Conservation (phyloP, 1,140 invertebrate species). For the Hypsibius dujardini region DNA sequence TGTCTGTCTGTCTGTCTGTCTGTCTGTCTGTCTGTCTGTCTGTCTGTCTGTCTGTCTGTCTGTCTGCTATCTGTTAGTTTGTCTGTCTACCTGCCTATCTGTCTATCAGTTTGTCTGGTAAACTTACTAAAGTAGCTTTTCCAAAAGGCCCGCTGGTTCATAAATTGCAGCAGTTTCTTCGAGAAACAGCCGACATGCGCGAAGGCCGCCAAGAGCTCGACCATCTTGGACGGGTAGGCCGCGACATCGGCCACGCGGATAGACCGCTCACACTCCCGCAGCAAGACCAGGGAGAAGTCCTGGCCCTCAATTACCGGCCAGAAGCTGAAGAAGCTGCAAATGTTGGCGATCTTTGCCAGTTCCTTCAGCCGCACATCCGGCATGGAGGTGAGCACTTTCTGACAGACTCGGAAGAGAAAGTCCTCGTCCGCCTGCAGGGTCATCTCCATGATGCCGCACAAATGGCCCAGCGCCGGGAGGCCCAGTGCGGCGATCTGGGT, state of each 20-base stretch:
- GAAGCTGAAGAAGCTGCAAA: not conserved
- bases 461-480: not conserved
- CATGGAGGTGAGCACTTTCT: not conserved
- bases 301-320: not conserved
- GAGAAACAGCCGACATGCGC: not conserved
- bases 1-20: too few species aligned
- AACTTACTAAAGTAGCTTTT: not conserved
- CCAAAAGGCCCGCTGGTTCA: not conserved
- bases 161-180: not conserved
- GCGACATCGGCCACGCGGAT: not conserved
- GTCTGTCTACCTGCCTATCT: not conserved
- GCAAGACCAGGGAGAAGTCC: not conserved
- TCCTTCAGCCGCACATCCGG: conserved; percentile 8
- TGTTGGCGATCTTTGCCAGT: not conserved
- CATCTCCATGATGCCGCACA: not conserved
- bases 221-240: not conserved
- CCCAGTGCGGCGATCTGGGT: not conserved
- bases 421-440: not conserved
- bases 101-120: not conserved
- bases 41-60: too few species aligned
- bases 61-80: too few species aligned
- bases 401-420: not conserved
- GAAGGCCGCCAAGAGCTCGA: not conserved
- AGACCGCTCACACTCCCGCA: not conserved
- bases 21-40: too few species aligned